Evolutionary conservation across 2,888 invertebrate species (phyloP), one percentile per base, ranked within the genome.

Genomic region (Opisthograptis luteolata): DNA sequence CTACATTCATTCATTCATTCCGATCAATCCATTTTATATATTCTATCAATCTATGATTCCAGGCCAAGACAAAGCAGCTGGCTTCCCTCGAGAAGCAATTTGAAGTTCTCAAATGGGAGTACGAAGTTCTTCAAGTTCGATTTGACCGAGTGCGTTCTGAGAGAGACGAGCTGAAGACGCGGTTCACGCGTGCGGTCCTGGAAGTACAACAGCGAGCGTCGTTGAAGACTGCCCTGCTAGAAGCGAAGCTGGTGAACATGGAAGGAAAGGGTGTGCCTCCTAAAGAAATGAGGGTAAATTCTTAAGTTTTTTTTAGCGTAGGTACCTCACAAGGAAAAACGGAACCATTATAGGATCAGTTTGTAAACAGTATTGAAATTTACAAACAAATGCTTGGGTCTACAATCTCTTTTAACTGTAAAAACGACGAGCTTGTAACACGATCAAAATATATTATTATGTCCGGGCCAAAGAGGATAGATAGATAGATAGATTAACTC

Each of bases 191-290:
- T 54, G 96, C 97, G 0, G 94, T 98, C 35, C 87, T 96, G 28
- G 97, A 98, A 71, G 93, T 97, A 2, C 97, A 98, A 76, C 96
- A 97, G 78, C 96, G 96, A 76, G 94, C 96, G 0, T 94, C 96
- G 3, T 81, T 96, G 66, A 96, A 96, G 79, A 96, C 96, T 59
- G 94, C 96, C 0, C 81, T 98, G 3, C 81, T 98, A 37, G 97
- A 98, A 92, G 94, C 81, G 85, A 95, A 72, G 93, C 93, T 83
- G 92, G 94, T 55, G 89, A 96, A 70, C 87, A 94, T 70, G 92
- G 94, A 69, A 93, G 96, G 85, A 81, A 95, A 57, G 64, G 95
- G 64, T 81, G 87, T 62, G 82, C 94, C 56, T 79, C 94, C 68
- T 77, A 93, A 34, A 58, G 91, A 94, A 66, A 82, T 95, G 8